Evolutionary conservation across 2,113 vertebrate genomes (phyloP), one percentile per base, ranked within the genome.

Genomic region (Syngnathoides biaculeatus): DNA sequence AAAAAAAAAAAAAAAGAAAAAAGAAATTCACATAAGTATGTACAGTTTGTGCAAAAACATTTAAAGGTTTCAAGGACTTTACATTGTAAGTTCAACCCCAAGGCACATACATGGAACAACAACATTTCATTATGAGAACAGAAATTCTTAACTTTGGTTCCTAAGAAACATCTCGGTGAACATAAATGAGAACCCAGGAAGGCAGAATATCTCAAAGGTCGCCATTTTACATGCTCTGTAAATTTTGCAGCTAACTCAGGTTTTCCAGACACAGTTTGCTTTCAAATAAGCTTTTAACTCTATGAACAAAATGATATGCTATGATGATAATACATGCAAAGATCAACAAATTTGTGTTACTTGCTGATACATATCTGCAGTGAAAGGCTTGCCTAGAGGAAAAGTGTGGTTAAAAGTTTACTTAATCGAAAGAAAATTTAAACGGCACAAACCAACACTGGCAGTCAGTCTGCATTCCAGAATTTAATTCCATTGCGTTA

Each of bases 11-110:
- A n/a, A 38, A 20, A 58, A 17, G 35, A 35, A 8, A 58, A 58
- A 87, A 92, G 91, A 91, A 88, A 84, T 90, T 90, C 87, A 91
- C 83, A 87, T 90, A 83, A 88, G 86, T 93, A 92, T 92, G 88
- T 92, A 93, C 91, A 92, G 88, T 90, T 92, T 93, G 91, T 92
- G 92, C 91, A 93, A 93, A 92, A 92, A 92, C 91, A 91, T 91
- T 92, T 92, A 92, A 91, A 92, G 88, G 90, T 92, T 91, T 92
- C 85, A 91, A 91, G 89, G 89, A 92, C 90, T 91, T 91, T 91
- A 93, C 91, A 92, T 91, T 92, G 91, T 93, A 91, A 91, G 87
- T 92, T 92, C 79, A 90, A 91, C 90, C 90, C 93, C 90, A 93
- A 93, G 92, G 92, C 92, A 93, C 92, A 87, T 93, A 93, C 91